Conservation (phyloP, 2,797 vertebrate species). For the Taenioides sp. region DNA sequence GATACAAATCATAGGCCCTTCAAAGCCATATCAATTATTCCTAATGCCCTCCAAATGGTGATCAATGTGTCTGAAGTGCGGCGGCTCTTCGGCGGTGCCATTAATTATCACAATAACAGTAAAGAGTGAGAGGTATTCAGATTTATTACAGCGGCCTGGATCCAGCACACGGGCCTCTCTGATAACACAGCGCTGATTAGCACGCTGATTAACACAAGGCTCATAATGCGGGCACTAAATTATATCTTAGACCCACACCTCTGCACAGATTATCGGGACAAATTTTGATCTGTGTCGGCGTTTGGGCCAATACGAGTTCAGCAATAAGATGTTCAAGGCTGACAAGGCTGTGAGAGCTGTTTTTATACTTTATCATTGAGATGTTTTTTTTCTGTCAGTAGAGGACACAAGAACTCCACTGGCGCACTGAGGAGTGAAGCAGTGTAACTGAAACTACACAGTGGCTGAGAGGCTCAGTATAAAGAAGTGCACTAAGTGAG, state of each 20-base stretch:
- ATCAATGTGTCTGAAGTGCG: conserved; percentile 47
- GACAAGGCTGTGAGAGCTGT: neutral
- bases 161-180: conserved; percentile 5
- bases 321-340: neutral
- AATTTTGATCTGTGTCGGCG: conserved; percentile 1
- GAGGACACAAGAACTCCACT: neutral
- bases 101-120: conserved; percentile 41
- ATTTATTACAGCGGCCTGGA: conserved; percentile 19
- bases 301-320: conserved; percentile 1
- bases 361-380: neutral
- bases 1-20: conserved; percentile 17
- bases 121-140: conserved; percentile 32
- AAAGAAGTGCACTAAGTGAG: too few relatives aligned
- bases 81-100: conserved; percentile 26
- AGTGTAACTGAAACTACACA: neutral
- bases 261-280: conserved; percentile 3
- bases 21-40: conserved; percentile 37
- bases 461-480: too few relatives aligned
- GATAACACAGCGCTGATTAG: conserved; percentile 34
- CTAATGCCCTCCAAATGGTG: conserved; percentile 36
- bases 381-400: neutral
- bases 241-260: conserved; percentile 14
- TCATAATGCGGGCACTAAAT: conserved; percentile 32
- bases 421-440: neutral
- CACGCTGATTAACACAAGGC: conserved; percentile 29